These are phyloP conservation scores for Carposina sasakii DNA, from an alignment of 1,140 invertebrate species.

Conservation along the genomic window DNA sequence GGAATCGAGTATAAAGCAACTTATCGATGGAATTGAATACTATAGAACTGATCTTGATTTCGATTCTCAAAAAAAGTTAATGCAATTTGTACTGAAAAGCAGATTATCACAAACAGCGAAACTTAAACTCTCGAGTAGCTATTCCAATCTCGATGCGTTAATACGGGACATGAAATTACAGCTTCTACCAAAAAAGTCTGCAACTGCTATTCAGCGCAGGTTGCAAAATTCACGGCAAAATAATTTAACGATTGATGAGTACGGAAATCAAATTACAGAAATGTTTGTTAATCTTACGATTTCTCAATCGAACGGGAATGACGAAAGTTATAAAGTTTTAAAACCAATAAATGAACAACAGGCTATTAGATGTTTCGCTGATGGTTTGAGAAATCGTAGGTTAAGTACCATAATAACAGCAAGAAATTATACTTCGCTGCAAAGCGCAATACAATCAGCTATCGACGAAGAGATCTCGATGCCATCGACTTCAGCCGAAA, in stretches of 20 bases:
- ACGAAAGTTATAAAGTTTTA: neutral
- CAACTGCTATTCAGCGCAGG: neutral
- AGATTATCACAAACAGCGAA: neutral
- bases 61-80: neutral
- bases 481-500: neutral
- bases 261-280: neutral
- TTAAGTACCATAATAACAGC: neutral
- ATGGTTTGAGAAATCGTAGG: conserved; percentile 2
- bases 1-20: neutral
- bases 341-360: neutral
- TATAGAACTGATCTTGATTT: neutral
- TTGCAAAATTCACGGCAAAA: neutral
- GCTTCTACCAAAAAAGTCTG: neutral
- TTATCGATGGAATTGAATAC: neutral
- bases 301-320: neutral
- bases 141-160: neutral
- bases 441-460: neutral
- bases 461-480: neutral
- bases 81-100: neutral
- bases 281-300: conserved; percentile 1
- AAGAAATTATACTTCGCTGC: neutral
- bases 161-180: neutral
- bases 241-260: neutral
- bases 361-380: neutral
- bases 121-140: neutral